Evolutionary conservation across 2,888 invertebrate species (phyloP).

Genomic region (Fissipunctia ypsillon): DNA sequence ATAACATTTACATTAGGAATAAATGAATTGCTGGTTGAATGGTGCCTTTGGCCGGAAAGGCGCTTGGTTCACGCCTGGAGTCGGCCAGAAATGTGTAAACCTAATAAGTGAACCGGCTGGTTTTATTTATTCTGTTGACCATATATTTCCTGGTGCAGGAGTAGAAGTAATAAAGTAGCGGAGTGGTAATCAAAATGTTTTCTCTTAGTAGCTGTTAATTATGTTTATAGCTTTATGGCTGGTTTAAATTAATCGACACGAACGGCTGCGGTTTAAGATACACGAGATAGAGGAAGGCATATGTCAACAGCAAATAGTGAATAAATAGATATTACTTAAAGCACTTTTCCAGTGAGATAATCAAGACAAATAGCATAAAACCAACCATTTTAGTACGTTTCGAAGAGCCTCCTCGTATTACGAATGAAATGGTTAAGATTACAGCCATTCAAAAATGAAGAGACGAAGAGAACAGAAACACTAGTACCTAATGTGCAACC

Average conservation of each 20-base stretch:
- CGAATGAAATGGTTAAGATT: not conserved
- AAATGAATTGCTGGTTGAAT: slow-evolving; percentile 83
- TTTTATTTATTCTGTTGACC: slow-evolving; percentile 62
- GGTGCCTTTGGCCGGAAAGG: slow-evolving; percentile 63
- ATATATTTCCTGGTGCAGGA: slow-evolving; percentile 56
- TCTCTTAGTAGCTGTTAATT: slow-evolving; percentile 56
- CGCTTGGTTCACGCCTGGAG: slow-evolving; percentile 55
- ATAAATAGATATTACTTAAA: too few species aligned
- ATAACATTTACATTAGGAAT: slow-evolving; percentile 89
- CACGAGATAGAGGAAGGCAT: not conserved
- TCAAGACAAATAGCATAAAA: too few species aligned
- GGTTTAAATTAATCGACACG: slow-evolving; percentile 28
- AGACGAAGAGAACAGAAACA: not conserved
- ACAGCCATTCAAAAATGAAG: not conserved
- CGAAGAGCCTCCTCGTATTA: not conserved
- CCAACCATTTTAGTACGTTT: not conserved
- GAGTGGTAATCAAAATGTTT: slow-evolving; percentile 54
- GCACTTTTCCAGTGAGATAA: too few species aligned
- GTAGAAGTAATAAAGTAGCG: slow-evolving; percentile 54
- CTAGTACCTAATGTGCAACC: not conserved
- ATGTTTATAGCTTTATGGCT: slow-evolving; percentile 40
- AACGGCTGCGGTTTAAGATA: slow-evolving; percentile 12
- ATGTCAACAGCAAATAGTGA: not conserved
- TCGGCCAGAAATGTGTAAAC: slow-evolving; percentile 51
- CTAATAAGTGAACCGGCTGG: slow-evolving; percentile 52